These are phyloP conservation scores for Mercenaria mercenaria DNA, from an alignment of 1,140 invertebrate genomes.

Conservation along the genomic window DNA sequence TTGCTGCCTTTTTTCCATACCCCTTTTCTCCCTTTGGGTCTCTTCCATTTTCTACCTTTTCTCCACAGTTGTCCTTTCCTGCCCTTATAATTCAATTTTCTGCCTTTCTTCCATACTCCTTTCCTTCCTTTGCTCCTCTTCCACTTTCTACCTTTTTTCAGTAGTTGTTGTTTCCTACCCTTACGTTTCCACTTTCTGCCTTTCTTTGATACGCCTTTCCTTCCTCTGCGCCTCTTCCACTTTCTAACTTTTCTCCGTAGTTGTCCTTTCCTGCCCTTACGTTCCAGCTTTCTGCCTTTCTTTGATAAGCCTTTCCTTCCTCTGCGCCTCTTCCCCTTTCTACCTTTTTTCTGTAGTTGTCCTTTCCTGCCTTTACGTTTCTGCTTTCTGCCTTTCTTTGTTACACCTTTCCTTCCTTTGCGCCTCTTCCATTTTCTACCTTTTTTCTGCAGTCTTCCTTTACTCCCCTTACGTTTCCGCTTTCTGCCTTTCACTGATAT, in stretches of 20 bases:
- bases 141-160: not conserved
- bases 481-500: too few relatives aligned
- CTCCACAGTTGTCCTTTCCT: not conserved
- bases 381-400: too few relatives aligned
- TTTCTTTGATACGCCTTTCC: not conserved
- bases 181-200: not conserved
- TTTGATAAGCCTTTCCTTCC: too few relatives aligned
- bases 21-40: not conserved
- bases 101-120: not conserved
- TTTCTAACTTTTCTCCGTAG: not conserved
- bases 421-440: too few relatives aligned
- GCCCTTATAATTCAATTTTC: not conserved
- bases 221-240: not conserved
- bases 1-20: not conserved
- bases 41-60: not conserved
- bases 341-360: too few relatives aligned
- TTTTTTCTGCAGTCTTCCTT: too few relatives aligned
- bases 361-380: too few relatives aligned
- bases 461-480: too few relatives aligned
- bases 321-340: too few relatives aligned
- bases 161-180: not conserved
- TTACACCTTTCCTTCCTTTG: too few relatives aligned
- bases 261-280: too few relatives aligned
- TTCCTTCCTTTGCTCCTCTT: constrained; percentile 2
- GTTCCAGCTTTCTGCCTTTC: too few relatives aligned